Conservation (phyloP, 2,113 vertebrate genomes). For the Coturnix japonica region DNA sequence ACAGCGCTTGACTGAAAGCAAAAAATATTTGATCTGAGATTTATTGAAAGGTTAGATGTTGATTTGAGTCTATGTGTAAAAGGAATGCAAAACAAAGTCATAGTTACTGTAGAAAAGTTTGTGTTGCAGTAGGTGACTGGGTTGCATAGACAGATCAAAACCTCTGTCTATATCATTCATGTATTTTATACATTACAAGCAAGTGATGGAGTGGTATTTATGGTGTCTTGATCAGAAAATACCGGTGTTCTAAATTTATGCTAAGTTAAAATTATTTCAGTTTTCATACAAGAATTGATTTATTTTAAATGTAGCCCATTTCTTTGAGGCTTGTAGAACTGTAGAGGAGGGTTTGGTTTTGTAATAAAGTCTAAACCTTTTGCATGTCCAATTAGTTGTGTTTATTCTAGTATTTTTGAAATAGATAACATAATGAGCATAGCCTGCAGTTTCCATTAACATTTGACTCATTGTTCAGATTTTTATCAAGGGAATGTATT, state of each 20-base stretch:
- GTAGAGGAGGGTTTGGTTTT: slow-evolving; percentile 16
- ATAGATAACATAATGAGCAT: slow-evolving; percentile 55
- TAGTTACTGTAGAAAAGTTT: neutral
- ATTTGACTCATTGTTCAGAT: slow-evolving; percentile 59
- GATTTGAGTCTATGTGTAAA: neutral
- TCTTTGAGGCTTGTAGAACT: neutral
- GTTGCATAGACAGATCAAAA: neutral
- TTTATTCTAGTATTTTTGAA: slow-evolving; percentile 59
- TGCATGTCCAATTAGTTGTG: slow-evolving; percentile 54
- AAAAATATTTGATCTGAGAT: neutral
- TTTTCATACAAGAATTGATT: neutral
- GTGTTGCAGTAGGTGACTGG: neutral
- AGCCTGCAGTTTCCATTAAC: slow-evolving; percentile 69
- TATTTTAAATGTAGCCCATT: neutral
- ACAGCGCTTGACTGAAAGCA: neutral
- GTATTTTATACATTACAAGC: neutral
- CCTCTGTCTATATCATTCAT: neutral
- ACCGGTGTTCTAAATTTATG: neutral
- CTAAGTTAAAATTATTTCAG: neutral
- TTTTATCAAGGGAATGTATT: slow-evolving; percentile 57
- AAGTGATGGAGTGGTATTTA: neutral
- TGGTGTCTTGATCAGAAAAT: neutral
- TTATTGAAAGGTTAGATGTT: neutral
- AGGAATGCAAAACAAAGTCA: neutral
- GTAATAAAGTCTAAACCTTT: slow-evolving; percentile 58